Conservation (phyloP, 2,797 vertebrate species). For the Sebastes diploproa region DNA sequence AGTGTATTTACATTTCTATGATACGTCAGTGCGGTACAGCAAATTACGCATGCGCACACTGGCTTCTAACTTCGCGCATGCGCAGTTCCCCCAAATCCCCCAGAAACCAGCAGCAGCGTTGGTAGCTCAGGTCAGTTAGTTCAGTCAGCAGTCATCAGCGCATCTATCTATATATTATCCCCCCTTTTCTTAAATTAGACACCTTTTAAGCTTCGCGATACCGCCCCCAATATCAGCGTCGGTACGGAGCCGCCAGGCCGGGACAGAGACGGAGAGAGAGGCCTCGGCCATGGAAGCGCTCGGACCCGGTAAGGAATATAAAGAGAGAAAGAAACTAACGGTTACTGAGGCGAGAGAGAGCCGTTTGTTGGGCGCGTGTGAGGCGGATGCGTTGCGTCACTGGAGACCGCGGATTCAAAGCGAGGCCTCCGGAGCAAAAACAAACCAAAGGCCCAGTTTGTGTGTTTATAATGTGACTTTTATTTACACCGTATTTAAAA, state of each 20-base stretch:
- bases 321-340: background rate
- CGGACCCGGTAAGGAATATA: slow-evolving; percentile 92
- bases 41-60: slow-evolving; percentile 68
- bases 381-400: slow-evolving; percentile 70
- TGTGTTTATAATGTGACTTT: background rate
- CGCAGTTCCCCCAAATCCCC: slow-evolving; percentile 69
- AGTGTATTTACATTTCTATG: too few species aligned
- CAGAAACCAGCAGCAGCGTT: slow-evolving; percentile 42
- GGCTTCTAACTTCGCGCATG: slow-evolving; percentile 44
- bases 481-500: slow-evolving; percentile 33
- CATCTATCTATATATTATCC: slow-evolving; percentile 60
- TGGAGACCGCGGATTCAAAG: slow-evolving; percentile 79
- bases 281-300: slow-evolving; percentile 97
- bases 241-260: slow-evolving; percentile 91
- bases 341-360: background rate
- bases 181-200: slow-evolving; percentile 85
- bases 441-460: slow-evolving; percentile 68
- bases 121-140: slow-evolving; percentile 71
- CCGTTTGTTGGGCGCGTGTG: slow-evolving; percentile 61
- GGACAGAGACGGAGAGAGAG: slow-evolving; percentile 91
- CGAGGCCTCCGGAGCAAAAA: slow-evolving; percentile 80
- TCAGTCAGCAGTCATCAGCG: slow-evolving; percentile 76
- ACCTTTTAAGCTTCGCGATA: slow-evolving; percentile 87
- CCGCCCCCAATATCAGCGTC: slow-evolving; percentile 90
- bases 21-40: background rate